A percentile compares a stretch with the other conserved stretches of the same genome.
Evolutionary conservation across 2,888 invertebrate genomes (phyloP).

Genomic region (Cheilosia vulpina): DNA sequence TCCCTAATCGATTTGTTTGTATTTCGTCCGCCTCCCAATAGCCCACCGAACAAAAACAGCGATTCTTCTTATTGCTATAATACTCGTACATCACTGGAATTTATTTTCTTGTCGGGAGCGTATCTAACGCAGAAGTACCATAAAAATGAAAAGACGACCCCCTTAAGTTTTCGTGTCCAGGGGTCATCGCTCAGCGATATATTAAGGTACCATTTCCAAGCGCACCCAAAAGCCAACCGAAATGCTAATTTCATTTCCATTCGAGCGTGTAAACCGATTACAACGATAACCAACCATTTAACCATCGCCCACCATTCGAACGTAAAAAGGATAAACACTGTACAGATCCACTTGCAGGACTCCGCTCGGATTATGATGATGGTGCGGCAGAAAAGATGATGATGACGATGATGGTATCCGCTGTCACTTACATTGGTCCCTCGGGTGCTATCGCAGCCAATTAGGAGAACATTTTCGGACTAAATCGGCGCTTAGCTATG

Average conservation of each 20-base stretch:
- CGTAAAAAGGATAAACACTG: constrained; percentile 49
- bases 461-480: constrained; percentile 80
- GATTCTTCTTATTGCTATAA: constrained; percentile 18
- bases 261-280: constrained; percentile 83
- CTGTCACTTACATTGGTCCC: constrained; percentile 80
- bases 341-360: constrained; percentile 34
- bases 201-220: constrained; percentile 27
- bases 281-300: constrained; percentile 72
- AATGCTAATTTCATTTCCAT: constrained; percentile 79
- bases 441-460: constrained; percentile 83
- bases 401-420: constrained; percentile 62
- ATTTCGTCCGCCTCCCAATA: background rate
- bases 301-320: constrained; percentile 39
- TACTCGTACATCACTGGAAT: constrained; percentile 34
- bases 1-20: background rate
- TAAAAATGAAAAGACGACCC: constrained; percentile 20
- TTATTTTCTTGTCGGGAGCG: constrained; percentile 19
- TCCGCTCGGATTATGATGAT: constrained; percentile 44
- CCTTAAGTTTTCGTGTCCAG: constrained; percentile 9
- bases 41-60: constrained; percentile 25
- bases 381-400: constrained; percentile 24
- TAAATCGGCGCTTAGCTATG: constrained; percentile 80
- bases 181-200: constrained; percentile 46
- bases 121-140: constrained; percentile 10
- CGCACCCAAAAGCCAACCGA: constrained; percentile 31